Conservation (phyloP, 2,113 vertebrate genomes). For the Lagopus leucura region DNA sequence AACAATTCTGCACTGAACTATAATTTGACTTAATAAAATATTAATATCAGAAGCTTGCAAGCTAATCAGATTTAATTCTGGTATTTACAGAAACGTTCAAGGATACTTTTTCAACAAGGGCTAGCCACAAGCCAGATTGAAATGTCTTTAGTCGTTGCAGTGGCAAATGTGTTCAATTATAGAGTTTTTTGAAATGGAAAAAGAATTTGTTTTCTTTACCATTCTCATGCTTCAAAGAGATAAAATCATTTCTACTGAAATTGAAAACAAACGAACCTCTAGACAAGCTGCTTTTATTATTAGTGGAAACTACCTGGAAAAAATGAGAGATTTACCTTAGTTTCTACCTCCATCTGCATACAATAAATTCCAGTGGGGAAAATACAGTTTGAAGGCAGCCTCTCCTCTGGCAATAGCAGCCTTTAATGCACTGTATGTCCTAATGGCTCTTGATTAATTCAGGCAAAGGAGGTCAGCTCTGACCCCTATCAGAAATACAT, state of each 20-base stretch:
- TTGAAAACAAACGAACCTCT: conserved; percentile 12
- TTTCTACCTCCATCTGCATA: background rate
- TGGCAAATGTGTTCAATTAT: background rate
- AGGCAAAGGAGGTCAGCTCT: background rate
- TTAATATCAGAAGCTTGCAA: background rate
- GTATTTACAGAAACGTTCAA: conserved; percentile 1
- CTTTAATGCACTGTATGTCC: background rate
- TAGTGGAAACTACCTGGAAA: background rate
- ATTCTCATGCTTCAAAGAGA: background rate
- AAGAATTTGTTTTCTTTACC: background rate
- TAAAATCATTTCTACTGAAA: conserved; percentile 20
- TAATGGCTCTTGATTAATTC: background rate
- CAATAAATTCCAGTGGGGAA: background rate
- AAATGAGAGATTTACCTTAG: background rate
- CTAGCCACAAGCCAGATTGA: background rate
- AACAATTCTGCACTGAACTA: background rate
- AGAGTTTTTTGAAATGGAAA: conserved; percentile 23
- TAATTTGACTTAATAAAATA: conserved; percentile 18
- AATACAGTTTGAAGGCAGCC: background rate
- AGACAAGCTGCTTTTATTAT: background rate
- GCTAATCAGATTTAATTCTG: background rate
- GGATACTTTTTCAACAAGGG: background rate
- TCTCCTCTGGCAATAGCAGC: background rate
- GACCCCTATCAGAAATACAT: background rate
- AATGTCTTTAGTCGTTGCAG: background rate